These are phyloP conservation scores for Limnephilus lunatus DNA, from an alignment of 2,888 invertebrate species.

Conservation along the genomic window DNA sequence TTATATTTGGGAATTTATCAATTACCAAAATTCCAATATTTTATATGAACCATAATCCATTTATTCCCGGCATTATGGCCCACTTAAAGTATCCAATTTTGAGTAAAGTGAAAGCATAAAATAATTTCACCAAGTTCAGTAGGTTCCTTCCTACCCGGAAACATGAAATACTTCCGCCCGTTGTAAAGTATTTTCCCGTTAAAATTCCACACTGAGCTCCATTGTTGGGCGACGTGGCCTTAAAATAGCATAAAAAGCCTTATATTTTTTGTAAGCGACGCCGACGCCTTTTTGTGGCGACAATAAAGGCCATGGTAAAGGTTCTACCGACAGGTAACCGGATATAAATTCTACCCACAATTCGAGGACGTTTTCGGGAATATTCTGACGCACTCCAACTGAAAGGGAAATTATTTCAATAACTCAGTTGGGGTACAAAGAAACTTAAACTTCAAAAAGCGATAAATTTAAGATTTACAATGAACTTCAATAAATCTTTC, in stretches of 20 bases:
- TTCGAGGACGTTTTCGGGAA: conserved; percentile 23
- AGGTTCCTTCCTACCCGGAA: conserved; percentile 6
- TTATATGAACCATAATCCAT: not conserved
- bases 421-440: conserved; percentile 6
- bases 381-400: conserved; percentile 1
- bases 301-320: conserved; percentile 29
- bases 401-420: conserved; percentile 37
- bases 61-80: not conserved
- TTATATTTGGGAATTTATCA: not conserved
- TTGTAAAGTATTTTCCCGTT: conserved; percentile 40
- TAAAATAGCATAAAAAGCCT: conserved; percentile 38
- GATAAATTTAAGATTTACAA: not conserved
- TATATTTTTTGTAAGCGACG: conserved; percentile 48
- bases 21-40: not conserved
- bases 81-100: not conserved
- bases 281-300: conserved; percentile 40
- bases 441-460: conserved; percentile 5
- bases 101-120: conserved; percentile 5
- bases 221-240: conserved; percentile 37
- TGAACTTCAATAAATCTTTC: not conserved
- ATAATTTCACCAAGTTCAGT: not conserved
- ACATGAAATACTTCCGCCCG: conserved; percentile 28
- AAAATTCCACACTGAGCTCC: conserved; percentile 37
- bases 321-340: conserved; percentile 13
- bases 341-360: conserved; percentile 41